Percentiles rank a stretch among this genome's conserved stretches.
These are phyloP conservation scores for Rhincodon typus DNA, from an alignment of 2,797 vertebrate genomes.

Conservation along the genomic window DNA sequence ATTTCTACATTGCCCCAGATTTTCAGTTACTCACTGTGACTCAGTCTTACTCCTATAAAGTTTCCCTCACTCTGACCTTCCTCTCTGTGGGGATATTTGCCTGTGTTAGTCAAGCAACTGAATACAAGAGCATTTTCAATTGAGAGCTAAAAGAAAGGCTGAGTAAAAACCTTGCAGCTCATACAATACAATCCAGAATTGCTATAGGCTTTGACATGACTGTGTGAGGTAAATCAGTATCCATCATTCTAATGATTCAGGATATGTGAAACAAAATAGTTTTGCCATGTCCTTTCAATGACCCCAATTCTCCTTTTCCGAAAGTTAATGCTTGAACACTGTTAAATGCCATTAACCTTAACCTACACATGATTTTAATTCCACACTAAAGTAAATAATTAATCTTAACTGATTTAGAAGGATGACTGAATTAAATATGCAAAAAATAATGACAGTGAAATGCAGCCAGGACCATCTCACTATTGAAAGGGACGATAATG, in stretches of 20 bases:
- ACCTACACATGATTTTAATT: conserved; percentile 17
- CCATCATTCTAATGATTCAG: conserved; percentile 52
- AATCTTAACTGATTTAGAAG: conserved; percentile 27
- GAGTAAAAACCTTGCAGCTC: background rate
- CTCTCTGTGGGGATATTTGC: too few relatives aligned
- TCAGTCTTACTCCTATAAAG: too few relatives aligned
- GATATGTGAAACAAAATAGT: conserved; percentile 34
- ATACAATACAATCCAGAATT: conserved; percentile 44
- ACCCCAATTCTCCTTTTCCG: conserved; percentile 21
- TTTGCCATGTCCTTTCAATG: conserved; percentile 34
- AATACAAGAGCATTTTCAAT: background rate
- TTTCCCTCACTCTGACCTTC: too few relatives aligned
- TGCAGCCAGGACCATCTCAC: background rate
- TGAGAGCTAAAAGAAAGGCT: background rate
- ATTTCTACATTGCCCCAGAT: too few relatives aligned
- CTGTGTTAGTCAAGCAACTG: too few relatives aligned
- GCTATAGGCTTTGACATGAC: conserved; percentile 48
- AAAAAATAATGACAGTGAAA: conserved; percentile 8
- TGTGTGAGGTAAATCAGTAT: conserved; percentile 53
- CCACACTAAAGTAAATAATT: conserved; percentile 33
- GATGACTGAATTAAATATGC: conserved; percentile 21
- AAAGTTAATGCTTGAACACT: conserved; percentile 18
- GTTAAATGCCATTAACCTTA: conserved; percentile 30
- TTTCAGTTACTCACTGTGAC: too few relatives aligned
- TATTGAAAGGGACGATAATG: background rate